Evolutionary conservation across 2,113 vertebrate species (phyloP), one percentile per base, ranked within the genome.

Genomic region (Ammodytes marinus): DNA sequence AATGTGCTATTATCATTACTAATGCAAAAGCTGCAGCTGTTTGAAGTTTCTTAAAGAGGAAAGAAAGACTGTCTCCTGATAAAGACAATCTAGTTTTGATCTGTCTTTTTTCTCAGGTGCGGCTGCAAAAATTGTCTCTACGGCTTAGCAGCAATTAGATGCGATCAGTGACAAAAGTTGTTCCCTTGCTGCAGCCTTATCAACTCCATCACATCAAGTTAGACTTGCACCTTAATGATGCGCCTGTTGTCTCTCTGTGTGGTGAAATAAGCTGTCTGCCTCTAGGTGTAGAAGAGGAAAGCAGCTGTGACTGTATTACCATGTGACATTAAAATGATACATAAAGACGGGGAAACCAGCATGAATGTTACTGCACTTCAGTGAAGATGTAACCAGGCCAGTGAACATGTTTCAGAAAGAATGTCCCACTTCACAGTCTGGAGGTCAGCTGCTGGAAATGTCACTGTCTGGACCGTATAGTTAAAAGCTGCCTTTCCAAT

Each of bases 401-500:
- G 50, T 47, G 55, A 73, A 72, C 37, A 27, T 27, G 27, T 27
- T 27, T 27, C 27, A 27, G 27, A 27, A 27, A n/a, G n/a, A 27
- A 27, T 27, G 43, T 77, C 49, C 27, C 53, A 69, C 61, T 70
- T 66, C 65, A 37, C 49, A 66, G 61, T 57, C 60, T 66, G 4
- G 12, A 72, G 61, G 57, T 69, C 58, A 77, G 79, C 64, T 67
- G 75, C 69, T 66, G 43, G 11, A 27, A 63, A 60, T 71, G 84
- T 74, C 80, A 27, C 77, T n/a, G 55, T 83, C 81, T 74, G 50
- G 27, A 80, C 68, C 60, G 77, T 60, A 10, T 89, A 89, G 87
- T 92, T 91, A 91, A 92, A 93, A 88, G 87, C 87, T 39, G 54
- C 71, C 69, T 72, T 58, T 67, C 83, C 40, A 53, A 82, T 86